Evolutionary conservation across 2,888 invertebrate genomes (phyloP), one percentile per base, ranked within the genome.

Genomic region (Troglohyphantes excavatus): DNA sequence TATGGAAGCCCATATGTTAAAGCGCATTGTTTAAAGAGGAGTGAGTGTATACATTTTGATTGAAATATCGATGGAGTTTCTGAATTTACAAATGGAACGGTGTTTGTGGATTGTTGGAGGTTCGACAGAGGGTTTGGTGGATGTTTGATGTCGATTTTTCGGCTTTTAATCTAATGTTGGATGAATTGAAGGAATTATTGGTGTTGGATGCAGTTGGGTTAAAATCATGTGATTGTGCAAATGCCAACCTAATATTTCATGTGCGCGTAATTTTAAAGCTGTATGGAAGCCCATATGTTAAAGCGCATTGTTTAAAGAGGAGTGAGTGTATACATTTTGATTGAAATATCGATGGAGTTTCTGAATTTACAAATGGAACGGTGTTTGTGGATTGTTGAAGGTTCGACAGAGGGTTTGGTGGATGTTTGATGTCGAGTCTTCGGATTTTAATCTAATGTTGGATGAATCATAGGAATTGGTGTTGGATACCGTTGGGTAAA

Each of bases 321-420:
- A n/a, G n/a, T n/a, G n/a, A n/a, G n/a, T n/a, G n/a, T n/a, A n/a
- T n/a, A n/a, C n/a, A n/a, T n/a, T n/a, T n/a, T 86, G 85, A 86
- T 86, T 86, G 85, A 86, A 86, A 86, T 78, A 86, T 86, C 85
- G 85, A 86, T 86, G 76, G 63, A n/a, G 59, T 72, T 83, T 73
- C 78, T 27, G 67, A 86, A 86, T 86, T 86, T 86, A 78, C 78
- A 78, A 78, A 78, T 86, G 85, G 85, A 76, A 86, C 68, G 68
- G 59, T 84, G 75, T 84, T 53, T 39, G 21, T n/a, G 39, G 39
- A 70, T 39, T 70, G 33, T 67, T 46, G 59, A 17, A 33, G 78
- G 23, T 33, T 21, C 19, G 26, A 23, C 43, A 53, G 13, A n/a
- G 17, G 9, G 21, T 59, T 75, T 59, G n/a, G n/a, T 21, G 6